A percentile compares a stretch with the other conserved stretches of the same genome.
phyloP scores from a whole-genome alignment of 2,797 vertebrate genomes.

The Sciurus carolinensis region DNA sequence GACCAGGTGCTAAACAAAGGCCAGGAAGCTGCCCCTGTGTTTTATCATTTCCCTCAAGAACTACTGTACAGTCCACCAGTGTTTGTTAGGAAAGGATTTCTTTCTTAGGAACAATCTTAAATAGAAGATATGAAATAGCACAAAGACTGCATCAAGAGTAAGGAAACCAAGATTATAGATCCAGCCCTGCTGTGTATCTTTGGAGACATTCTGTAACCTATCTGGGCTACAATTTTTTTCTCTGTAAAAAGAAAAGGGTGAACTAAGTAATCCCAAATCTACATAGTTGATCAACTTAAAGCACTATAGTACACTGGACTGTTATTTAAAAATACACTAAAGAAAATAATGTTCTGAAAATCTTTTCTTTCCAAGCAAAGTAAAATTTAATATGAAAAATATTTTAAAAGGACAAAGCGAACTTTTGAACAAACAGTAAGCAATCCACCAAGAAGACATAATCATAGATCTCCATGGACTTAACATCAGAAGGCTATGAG shows the following conservation, averaged over 20 bases:
- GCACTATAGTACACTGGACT: background rate
- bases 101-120: background rate
- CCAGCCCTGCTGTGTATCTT: background rate
- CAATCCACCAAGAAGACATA: too few species aligned
- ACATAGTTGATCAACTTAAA: background rate
- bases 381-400: too few species aligned
- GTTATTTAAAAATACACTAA: background rate
- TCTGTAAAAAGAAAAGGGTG: slow-evolving; percentile 43
- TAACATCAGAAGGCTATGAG: background rate
- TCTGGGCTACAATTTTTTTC: background rate
- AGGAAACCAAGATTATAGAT: background rate
- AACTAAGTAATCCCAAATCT: background rate
- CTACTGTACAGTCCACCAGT: background rate
- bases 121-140: background rate
- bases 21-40: background rate
- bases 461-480: too few species aligned
- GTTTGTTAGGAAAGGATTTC: background rate
- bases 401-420: too few species aligned
- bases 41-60: slow-evolving; percentile 2
- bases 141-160: background rate
- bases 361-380: too few species aligned
- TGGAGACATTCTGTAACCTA: background rate
- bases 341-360: slow-evolving; percentile 28
- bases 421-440: too few species aligned
- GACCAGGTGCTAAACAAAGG: slow-evolving; percentile 46